These are phyloP conservation scores for Burhinus bistriatus DNA, from an alignment of 2,113 vertebrate species.

Conservation along the genomic window DNA sequence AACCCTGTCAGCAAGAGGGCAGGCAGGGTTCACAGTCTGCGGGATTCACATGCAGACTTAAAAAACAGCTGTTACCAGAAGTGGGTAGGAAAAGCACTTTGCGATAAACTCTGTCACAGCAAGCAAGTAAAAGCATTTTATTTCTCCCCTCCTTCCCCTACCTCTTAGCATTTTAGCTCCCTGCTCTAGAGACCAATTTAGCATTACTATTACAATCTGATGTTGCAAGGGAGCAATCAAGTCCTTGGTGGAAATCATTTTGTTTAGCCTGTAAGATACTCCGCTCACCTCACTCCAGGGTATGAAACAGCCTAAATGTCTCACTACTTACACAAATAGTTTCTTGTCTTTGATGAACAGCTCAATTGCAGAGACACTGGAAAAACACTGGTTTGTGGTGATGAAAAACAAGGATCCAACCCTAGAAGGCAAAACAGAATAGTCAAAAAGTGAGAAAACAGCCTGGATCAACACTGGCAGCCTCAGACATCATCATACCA, in stretches of 20 bases:
- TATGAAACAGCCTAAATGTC: background rate
- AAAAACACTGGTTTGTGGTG: conserved; percentile 71
- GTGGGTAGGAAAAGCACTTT: background rate
- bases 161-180: background rate
- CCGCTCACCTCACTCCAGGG: background rate
- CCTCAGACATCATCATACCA: background rate
- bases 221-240: background rate
- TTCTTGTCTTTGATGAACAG: conserved; percentile 72
- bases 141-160: background rate
- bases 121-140: background rate
- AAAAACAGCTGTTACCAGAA: background rate
- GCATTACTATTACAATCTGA: background rate
- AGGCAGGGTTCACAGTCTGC: background rate
- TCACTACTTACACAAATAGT: conserved; percentile 66
- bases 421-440: conserved; percentile 34
- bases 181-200: background rate
- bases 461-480: background rate
- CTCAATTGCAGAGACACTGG: conserved; percentile 67
- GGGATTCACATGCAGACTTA: background rate
- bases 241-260: background rate
- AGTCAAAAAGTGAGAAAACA: background rate
- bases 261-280: background rate
- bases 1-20: background rate
- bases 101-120: background rate
- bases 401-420: conserved; percentile 72